A percentile compares a stretch with the other conserved stretches of the same genome.
Evolutionary conservation across 2,797 vertebrate genomes (phyloP).

Genomic region (Masticophis lateralis): DNA sequence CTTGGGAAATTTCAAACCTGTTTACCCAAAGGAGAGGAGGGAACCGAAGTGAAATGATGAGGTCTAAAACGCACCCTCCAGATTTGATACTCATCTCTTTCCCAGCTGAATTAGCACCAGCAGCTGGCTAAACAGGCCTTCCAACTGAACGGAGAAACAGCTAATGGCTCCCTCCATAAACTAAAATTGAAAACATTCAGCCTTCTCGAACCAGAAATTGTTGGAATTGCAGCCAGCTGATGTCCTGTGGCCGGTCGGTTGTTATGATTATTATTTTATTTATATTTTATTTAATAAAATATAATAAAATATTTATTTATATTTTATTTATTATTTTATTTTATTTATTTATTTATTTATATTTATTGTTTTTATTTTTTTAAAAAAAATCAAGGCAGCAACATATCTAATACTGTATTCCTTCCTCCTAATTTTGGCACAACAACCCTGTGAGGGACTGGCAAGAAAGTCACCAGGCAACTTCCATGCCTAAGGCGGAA

Average conservation of each 20-base stretch:
- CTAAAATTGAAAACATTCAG: not conserved
- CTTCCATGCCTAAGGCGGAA: too few relatives aligned
- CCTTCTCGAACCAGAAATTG: not conserved
- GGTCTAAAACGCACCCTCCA: constrained; percentile 8
- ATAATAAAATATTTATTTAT: too few relatives aligned
- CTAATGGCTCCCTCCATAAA: too few relatives aligned
- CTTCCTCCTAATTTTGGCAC: too few relatives aligned
- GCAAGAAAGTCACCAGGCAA: too few relatives aligned
- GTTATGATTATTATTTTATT: not conserved
- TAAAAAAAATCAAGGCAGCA: not conserved
- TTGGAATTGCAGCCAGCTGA: not conserved
- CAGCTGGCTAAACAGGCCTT: not conserved
- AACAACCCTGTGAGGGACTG: too few relatives aligned
- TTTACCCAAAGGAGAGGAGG: not conserved
- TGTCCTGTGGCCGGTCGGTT: not conserved
- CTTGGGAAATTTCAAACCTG: constrained; percentile 26
- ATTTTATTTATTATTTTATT: too few relatives aligned
- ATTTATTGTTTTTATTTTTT: too few relatives aligned
- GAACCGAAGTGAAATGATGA: not conserved
- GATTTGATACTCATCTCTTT: constrained; percentile 30
- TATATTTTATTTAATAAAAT: too few relatives aligned
- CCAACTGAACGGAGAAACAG: too few relatives aligned
- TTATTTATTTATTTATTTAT: too few relatives aligned
- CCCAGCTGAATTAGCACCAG: not conserved
- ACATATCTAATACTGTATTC: too few relatives aligned